A percentile compares a stretch with the other conserved stretches of the same genome.
phyloP scores from a whole-genome alignment of 2,888 invertebrate species.

The Tyria jacobaeae region DNA sequence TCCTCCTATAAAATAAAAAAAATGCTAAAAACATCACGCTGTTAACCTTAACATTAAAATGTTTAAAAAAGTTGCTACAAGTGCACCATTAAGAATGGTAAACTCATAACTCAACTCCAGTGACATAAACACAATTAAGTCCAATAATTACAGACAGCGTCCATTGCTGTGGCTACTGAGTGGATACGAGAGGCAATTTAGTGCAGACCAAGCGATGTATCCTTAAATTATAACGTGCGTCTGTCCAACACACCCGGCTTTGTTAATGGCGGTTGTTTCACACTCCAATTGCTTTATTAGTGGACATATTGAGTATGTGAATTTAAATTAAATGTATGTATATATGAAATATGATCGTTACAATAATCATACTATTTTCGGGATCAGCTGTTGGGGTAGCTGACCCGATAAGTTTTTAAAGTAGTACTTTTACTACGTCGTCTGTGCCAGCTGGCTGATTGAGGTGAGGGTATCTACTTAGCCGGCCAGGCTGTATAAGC shows the following conservation, averaged over 20 bases:
- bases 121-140: slow-evolving; percentile 22
- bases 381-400: too few relatives aligned
- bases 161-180: slow-evolving; percentile 46
- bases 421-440: too few relatives aligned
- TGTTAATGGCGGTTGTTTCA: slow-evolving; percentile 36
- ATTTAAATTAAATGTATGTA: neutral
- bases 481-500: too few relatives aligned
- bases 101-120: neutral
- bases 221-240: slow-evolving; percentile 50
- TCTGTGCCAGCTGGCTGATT: too few relatives aligned
- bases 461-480: too few relatives aligned
- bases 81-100: neutral
- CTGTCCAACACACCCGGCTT: slow-evolving; percentile 43
- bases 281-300: slow-evolving; percentile 30
- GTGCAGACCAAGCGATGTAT: slow-evolving; percentile 47
- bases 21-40: too few relatives aligned
- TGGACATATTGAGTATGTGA: slow-evolving; percentile 1
- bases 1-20: too few relatives aligned
- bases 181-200: slow-evolving; percentile 57
- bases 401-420: too few relatives aligned
- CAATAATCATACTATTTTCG: too few relatives aligned
- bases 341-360: neutral
- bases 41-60: too few relatives aligned
- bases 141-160: slow-evolving; percentile 42
- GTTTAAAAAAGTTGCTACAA: neutral